A percentile compares a stretch with the other conserved stretches of the same genome.
phyloP scores from a whole-genome alignment of 2,113 vertebrate species.

The Scophthalmus maximus region DNA sequence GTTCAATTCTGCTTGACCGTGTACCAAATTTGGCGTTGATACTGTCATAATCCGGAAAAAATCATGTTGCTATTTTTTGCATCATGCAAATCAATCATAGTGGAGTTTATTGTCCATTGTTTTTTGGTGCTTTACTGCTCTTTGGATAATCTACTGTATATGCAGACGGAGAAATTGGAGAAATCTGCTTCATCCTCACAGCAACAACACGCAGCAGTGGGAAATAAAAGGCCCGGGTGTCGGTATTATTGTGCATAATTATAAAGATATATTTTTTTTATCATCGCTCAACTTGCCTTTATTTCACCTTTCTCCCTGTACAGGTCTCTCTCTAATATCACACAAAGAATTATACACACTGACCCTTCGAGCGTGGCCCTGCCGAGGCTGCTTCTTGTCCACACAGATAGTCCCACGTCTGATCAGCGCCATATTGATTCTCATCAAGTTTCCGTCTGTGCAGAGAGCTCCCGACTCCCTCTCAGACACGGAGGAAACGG shows the following conservation, averaged over 20 bases:
- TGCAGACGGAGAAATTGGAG: not conserved
- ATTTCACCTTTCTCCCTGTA: not conserved
- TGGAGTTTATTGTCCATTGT: too few relatives aligned
- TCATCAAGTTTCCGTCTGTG: constrained; percentile 16
- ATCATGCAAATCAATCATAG: too few relatives aligned
- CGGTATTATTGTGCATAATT: not conserved
- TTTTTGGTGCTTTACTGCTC: not conserved
- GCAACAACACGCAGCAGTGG: not conserved
- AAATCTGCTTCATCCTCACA: not conserved
- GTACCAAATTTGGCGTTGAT: too few relatives aligned
- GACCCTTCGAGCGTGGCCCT: not conserved
- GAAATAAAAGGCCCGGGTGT: not conserved
- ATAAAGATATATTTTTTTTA: not conserved
- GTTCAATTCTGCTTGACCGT: too few relatives aligned
- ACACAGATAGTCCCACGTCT: not conserved
- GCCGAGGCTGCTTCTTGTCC: not conserved
- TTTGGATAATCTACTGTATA: not conserved
- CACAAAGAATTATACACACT: not conserved
- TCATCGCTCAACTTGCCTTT: not conserved
- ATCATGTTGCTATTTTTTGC: too few relatives aligned
- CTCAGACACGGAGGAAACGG: not conserved
- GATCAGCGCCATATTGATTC: constrained; percentile 2
- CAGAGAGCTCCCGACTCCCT: not conserved
- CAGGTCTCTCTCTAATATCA: not conserved
- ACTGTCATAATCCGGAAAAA: too few relatives aligned